Evolutionary conservation across 2,797 vertebrate species (phyloP).

Genomic region (Mus spretus): DNA sequence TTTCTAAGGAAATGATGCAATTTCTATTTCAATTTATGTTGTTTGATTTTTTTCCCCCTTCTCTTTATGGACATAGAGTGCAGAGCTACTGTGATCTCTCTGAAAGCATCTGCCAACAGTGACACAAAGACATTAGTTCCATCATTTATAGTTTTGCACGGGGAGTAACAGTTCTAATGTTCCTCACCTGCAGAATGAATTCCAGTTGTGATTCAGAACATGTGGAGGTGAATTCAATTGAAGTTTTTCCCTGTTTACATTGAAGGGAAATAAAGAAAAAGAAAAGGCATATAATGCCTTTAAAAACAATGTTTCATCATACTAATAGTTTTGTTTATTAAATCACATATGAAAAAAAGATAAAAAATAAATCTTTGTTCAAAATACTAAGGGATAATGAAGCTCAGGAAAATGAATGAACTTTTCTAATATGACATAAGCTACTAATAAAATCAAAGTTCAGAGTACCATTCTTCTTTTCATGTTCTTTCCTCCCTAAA

Average conservation of each 20-base stretch:
- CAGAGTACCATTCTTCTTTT: not conserved
- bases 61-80: not conserved
- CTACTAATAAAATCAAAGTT: not conserved
- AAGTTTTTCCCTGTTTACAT: not conserved
- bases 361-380: not conserved
- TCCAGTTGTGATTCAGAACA: not conserved
- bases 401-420: constrained; percentile 1
- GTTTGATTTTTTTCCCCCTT: constrained; percentile 12
- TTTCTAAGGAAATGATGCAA: constrained; percentile 35
- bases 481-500: not conserved
- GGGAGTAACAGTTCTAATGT: not conserved
- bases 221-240: accelerated
- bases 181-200: constrained; percentile 21
- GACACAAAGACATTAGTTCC: not conserved
- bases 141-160: not conserved
- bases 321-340: not conserved
- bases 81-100: constrained; percentile 32
- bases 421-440: not conserved
- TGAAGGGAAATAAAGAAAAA: not conserved
- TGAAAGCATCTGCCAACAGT: constrained; percentile 1
- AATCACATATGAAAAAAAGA: not conserved
- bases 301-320: not conserved
- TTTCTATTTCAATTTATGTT: constrained; percentile 60
- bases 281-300: not conserved
- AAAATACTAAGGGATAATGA: not conserved